Evolutionary conservation across 2,888 invertebrate species (phyloP).

Genomic region (Conus canariensis): DNA sequence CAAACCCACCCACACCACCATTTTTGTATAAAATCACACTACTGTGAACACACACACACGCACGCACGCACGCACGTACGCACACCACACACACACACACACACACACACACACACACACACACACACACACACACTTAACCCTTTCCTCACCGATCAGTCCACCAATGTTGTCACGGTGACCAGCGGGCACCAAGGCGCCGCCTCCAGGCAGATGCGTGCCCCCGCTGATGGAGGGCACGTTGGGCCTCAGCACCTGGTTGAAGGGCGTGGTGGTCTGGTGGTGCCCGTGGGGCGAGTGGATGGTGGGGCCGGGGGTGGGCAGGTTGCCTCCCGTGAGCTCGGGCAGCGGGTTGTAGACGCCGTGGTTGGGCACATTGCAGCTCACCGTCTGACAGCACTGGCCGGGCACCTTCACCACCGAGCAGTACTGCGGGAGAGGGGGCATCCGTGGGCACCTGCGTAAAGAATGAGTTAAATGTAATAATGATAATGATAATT

Average conservation of each 20-base stretch:
- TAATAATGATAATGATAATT: too few relatives aligned
- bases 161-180: not conserved
- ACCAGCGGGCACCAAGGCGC: constrained; percentile 43
- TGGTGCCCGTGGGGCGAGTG: constrained; percentile 36
- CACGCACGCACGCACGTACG: too few relatives aligned
- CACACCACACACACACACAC: too few relatives aligned
- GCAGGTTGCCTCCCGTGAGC: constrained; percentile 61
- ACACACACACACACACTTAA: too few relatives aligned
- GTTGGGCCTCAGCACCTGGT: constrained; percentile 56
- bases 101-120: too few relatives aligned
- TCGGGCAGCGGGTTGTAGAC: constrained; percentile 63
- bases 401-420: constrained; percentile 63
- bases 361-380: constrained; percentile 64
- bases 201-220: constrained; percentile 51
- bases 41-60: too few relatives aligned
- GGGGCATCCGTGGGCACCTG: constrained; percentile 66
- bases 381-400: constrained; percentile 64
- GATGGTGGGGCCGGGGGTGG: constrained; percentile 54
- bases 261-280: constrained; percentile 45
- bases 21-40: too few relatives aligned
- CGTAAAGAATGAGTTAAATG: not conserved
- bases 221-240: constrained; percentile 51
- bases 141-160: not conserved
- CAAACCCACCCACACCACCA: too few relatives aligned
- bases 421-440: constrained; percentile 63